Percentiles rank a stretch among this genome's conserved stretches.
Conservation (phyloP, 2,888 invertebrate genomes). For the Ectemnius lituratus region DNA sequence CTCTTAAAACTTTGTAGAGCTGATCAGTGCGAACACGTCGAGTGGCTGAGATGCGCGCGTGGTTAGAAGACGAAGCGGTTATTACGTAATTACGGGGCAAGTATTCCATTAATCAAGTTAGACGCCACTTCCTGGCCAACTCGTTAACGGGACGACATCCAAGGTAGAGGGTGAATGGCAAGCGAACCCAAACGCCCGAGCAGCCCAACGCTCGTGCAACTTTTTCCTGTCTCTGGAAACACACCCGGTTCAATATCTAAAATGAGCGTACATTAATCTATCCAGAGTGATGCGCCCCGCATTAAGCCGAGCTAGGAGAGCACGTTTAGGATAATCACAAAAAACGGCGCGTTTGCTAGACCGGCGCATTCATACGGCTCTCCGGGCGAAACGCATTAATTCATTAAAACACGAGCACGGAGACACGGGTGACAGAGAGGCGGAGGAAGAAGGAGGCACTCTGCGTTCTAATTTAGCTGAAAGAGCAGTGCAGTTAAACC, state of each 20-base stretch:
- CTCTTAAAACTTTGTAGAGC: constrained; percentile 35
- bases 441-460: background rate
- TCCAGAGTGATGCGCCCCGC: background rate
- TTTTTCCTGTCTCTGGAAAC: background rate
- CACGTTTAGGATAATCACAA: too few species aligned
- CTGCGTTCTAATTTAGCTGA: too few species aligned
- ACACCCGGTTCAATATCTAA: constrained; percentile 2
- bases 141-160: constrained; percentile 62
- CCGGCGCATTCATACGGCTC: too few species aligned
- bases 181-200: constrained; percentile 28
- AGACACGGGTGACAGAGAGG: background rate
- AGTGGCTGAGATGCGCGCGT: constrained; percentile 28
- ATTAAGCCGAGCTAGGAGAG: constrained; percentile 1
- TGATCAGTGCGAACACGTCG: constrained; percentile 49
- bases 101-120: constrained; percentile 73
- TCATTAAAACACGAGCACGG: too few species aligned
- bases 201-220: constrained; percentile 15
- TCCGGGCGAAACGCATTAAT: too few species aligned
- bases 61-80: constrained; percentile 49
- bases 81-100: constrained; percentile 71
- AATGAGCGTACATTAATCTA: background rate
- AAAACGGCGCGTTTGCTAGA: too few species aligned
- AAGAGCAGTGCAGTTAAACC: background rate
- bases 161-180: constrained; percentile 43
- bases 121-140: constrained; percentile 65